phyloP scores from a whole-genome alignment of 2,888 invertebrate genomes.

The Halocaridina rubra region DNA sequence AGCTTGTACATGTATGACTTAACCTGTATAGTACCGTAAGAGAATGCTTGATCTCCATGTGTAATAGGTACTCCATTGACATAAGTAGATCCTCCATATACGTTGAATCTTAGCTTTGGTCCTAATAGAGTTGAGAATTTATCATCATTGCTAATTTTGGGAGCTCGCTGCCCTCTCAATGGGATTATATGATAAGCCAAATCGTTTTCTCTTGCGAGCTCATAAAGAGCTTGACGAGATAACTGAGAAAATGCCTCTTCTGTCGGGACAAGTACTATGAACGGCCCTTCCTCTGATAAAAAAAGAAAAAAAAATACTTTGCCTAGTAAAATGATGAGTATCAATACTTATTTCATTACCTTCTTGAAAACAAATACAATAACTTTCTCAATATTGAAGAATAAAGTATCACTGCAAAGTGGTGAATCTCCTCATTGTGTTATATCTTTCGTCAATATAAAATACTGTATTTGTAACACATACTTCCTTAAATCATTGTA shows the following conservation, averaged over 20 bases:
- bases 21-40: slow-evolving; percentile 53
- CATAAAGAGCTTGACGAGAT: slow-evolving; percentile 20
- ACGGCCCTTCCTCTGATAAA: slow-evolving; percentile 46
- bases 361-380: not conserved
- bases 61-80: slow-evolving; percentile 42
- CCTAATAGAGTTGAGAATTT: slow-evolving; percentile 42
- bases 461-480: not conserved
- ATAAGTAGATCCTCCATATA: slow-evolving; percentile 29
- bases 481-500: too few relatives aligned
- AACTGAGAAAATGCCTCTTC: slow-evolving; percentile 51
- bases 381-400: not conserved
- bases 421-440: not conserved
- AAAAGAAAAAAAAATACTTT: too few relatives aligned
- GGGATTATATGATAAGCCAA: slow-evolving; percentile 56
- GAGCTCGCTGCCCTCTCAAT: slow-evolving; percentile 28
- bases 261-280: slow-evolving; percentile 47
- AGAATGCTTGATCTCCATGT: slow-evolving; percentile 22
- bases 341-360: too few relatives aligned
- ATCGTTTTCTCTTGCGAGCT: slow-evolving; percentile 21
- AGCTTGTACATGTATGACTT: not conserved
- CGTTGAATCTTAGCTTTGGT: slow-evolving; percentile 42
- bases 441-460: not conserved
- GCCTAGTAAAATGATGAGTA: too few relatives aligned
- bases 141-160: slow-evolving; percentile 46
- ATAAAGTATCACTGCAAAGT: not conserved